Conservation (phyloP, 2,888 invertebrate species). For the Diloba caeruleocephala region DNA sequence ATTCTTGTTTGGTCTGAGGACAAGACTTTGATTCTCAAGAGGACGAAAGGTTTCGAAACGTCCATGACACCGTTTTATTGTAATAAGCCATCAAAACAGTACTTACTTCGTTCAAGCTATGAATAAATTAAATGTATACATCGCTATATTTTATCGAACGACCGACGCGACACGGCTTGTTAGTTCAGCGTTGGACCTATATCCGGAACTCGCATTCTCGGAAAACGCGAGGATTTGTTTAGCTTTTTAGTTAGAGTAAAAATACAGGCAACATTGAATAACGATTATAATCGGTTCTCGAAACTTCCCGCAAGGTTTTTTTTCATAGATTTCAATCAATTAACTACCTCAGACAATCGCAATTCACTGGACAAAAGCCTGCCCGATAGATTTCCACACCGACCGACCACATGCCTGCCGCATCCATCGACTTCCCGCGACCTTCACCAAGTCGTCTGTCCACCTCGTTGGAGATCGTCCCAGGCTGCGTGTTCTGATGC, state of each 20-base stretch:
- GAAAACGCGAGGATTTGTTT: slow-evolving; percentile 22
- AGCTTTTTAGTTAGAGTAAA: slow-evolving; percentile 23
- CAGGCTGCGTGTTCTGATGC: too few relatives aligned
- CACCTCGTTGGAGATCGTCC: too few relatives aligned
- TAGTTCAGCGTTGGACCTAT: slow-evolving; percentile 18
- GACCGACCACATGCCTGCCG: too few relatives aligned
- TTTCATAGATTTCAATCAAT: too few relatives aligned
- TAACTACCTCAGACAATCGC: too few relatives aligned
- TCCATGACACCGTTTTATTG: slow-evolving; percentile 8
- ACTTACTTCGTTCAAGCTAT: slow-evolving; percentile 4
- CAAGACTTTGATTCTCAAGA: slow-evolving; percentile 3
- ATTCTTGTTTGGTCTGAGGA: slow-evolving; percentile 25
- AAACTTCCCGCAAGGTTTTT: too few relatives aligned
- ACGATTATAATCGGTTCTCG: too few relatives aligned
- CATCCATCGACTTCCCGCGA: too few relatives aligned
- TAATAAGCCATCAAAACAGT: slow-evolving; percentile 8
- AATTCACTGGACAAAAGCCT: too few relatives aligned
- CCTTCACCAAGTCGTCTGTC: too few relatives aligned
- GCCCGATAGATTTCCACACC: too few relatives aligned
- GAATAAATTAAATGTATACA: slow-evolving; percentile 25
- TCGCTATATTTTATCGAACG: slow-evolving; percentile 24
- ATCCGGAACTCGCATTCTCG: slow-evolving; percentile 24
- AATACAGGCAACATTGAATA: too few relatives aligned
- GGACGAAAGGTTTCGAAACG: slow-evolving; percentile 1
- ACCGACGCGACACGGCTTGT: slow-evolving; percentile 18